Conservation (phyloP, 2,888 invertebrate species). For the Mimumesa dahlbomi region DNA sequence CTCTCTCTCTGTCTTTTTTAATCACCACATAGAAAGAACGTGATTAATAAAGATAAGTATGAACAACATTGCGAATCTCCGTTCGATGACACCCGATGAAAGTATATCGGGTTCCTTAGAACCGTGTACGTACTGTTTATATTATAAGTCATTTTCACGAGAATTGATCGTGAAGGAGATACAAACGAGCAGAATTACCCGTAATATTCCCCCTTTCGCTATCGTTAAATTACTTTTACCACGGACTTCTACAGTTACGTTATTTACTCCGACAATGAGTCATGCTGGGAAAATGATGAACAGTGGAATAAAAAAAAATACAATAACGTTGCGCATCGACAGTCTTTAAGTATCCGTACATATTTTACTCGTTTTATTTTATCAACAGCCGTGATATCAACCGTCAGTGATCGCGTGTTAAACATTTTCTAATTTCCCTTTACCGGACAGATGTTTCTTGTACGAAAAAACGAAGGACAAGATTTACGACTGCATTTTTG, state of each 20-base stretch:
- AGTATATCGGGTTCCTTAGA: slow-evolving; percentile 14
- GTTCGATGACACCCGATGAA: neutral
- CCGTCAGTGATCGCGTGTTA: too few species aligned
- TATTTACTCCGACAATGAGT: slow-evolving; percentile 36
- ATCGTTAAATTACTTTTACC: slow-evolving; percentile 10
- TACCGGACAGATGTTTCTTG: too few species aligned
- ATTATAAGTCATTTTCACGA: slow-evolving; percentile 9
- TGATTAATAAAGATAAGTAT: too few species aligned
- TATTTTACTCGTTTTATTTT: too few species aligned
- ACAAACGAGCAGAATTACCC: slow-evolving; percentile 16
- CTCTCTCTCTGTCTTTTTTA: too few species aligned
- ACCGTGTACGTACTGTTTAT: neutral
- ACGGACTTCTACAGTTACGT: slow-evolving; percentile 5
- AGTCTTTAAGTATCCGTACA: slow-evolving; percentile 10
- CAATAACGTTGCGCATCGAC: neutral
- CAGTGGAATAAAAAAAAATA: slow-evolving; percentile 12
- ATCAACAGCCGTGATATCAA: too few species aligned
- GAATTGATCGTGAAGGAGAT: slow-evolving; percentile 9
- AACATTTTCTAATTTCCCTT: too few species aligned
- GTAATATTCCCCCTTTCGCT: slow-evolving; percentile 14
- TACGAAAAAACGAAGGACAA: too few species aligned
- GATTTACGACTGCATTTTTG: too few species aligned
- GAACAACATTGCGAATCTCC: too few species aligned
- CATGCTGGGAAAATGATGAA: slow-evolving; percentile 30
- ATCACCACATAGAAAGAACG: too few species aligned